Evolutionary conservation across 2,113 vertebrate genomes (phyloP).

Genomic region (Eudyptes chrysolophus): DNA sequence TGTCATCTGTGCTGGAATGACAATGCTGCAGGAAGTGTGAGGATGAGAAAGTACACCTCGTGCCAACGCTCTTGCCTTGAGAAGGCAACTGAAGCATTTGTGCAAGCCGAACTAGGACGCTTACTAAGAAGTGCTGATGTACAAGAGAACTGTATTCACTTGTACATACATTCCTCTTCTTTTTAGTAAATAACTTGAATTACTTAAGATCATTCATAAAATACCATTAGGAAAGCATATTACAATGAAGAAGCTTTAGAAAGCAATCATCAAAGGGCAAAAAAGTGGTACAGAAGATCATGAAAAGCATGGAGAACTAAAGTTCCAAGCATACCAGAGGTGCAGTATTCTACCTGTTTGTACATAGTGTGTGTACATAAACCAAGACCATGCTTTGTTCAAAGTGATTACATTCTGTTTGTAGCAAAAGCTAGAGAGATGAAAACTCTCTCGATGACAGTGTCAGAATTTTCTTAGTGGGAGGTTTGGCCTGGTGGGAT

Average conservation of each 20-base stretch:
- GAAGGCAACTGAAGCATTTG: background rate
- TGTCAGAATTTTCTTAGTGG: background rate
- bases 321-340: constrained; percentile 75
- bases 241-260: constrained; percentile 63
- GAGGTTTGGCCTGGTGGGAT: background rate
- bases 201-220: constrained; percentile 65
- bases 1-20: background rate
- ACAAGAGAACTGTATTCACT: background rate
- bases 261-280: constrained; percentile 53
- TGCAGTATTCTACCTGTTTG: background rate
- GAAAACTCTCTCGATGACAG: background rate
- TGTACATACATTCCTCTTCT: background rate
- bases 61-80: background rate
- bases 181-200: constrained; percentile 29
- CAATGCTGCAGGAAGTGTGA: background rate
- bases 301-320: background rate
- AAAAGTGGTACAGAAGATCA: constrained; percentile 5
- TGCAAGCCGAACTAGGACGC: background rate
- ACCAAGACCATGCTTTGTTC: background rate
- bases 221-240: constrained; percentile 62
- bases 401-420: background rate
- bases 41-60: background rate
- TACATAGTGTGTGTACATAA: background rate
- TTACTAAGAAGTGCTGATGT: background rate
- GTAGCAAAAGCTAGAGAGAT: background rate